A percentile compares a stretch with the other conserved stretches of the same genome.
These are phyloP conservation scores for Manis pentadactyla DNA, from an alignment of 2,797 vertebrate species.

Conservation along the genomic window DNA sequence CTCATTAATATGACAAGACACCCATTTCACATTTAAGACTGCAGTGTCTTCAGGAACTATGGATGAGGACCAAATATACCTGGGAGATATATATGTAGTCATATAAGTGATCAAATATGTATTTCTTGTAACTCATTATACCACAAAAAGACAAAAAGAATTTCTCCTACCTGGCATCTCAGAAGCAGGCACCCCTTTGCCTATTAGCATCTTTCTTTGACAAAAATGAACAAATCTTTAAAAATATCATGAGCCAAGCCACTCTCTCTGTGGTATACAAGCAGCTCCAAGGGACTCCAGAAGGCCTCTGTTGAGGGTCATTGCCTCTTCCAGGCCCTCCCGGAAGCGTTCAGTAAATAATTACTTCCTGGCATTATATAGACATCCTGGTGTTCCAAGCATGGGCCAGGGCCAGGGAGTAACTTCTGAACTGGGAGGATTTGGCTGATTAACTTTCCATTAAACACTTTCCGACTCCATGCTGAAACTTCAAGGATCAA, in stretches of 20 bases:
- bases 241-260: constrained; percentile 62
- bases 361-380: constrained; percentile 27
- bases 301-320: constrained; percentile 59
- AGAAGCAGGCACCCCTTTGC: background rate
- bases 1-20: too few species aligned
- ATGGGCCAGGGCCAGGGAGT: constrained; percentile 17
- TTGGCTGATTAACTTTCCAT: constrained; percentile 83
- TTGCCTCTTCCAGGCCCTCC: constrained; percentile 68
- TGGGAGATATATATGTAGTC: too few species aligned
- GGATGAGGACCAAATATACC: too few species aligned
- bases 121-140: too few species aligned
- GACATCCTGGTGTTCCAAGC: constrained; percentile 60
- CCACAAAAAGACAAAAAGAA: background rate
- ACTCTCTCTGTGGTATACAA: constrained; percentile 1
- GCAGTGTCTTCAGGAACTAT: too few species aligned
- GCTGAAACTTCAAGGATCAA: constrained; percentile 74
- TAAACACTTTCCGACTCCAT: constrained; percentile 74
- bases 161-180: background rate
- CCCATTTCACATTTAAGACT: too few species aligned
- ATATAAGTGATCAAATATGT: too few species aligned
- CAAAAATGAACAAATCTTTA: constrained; percentile 71
- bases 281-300: constrained; percentile 39
- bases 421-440: constrained; percentile 72
- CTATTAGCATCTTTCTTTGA: constrained; percentile 57
- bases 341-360: constrained; percentile 70